Percentiles rank a stretch among this genome's conserved stretches.
Conservation (phyloP, 2,797 vertebrate species). For the Vespertilio murinus region DNA sequence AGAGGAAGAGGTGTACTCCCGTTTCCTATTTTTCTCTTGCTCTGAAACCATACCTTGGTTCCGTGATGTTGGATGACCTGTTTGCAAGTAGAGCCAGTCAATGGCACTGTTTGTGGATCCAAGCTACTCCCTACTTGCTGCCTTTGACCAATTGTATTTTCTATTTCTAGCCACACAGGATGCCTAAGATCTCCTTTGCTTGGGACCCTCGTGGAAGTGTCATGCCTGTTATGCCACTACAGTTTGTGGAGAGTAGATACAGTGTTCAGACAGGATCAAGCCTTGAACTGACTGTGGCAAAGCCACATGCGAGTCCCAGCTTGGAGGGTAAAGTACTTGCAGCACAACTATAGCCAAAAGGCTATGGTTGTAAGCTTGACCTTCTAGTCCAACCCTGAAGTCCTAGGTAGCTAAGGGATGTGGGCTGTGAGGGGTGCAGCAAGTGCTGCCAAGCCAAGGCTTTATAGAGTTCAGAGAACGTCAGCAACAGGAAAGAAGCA, state of each 20-base stretch:
- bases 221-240: neutral
- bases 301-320: too few relatives aligned
- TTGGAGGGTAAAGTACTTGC: too few relatives aligned
- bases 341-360: too few relatives aligned
- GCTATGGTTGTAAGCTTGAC: too few relatives aligned
- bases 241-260: neutral
- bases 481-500: too few relatives aligned
- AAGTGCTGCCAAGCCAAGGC: too few relatives aligned
- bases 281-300: too few relatives aligned
- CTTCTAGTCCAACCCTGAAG: too few relatives aligned
- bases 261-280: too few relatives aligned
- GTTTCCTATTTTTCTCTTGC: slow-evolving; percentile 8
- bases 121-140: neutral
- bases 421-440: too few relatives aligned
- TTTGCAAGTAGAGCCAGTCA: neutral
- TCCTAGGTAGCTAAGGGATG: too few relatives aligned
- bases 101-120: neutral
- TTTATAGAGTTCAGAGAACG: too few relatives aligned
- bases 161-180: neutral
- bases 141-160: neutral
- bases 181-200: neutral
- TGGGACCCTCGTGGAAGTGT: neutral
- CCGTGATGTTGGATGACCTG: neutral
- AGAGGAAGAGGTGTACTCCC: neutral
- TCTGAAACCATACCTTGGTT: neutral